Evolutionary conservation across 2,113 vertebrate genomes (phyloP).

Genomic region (Oriolus oriolus): DNA sequence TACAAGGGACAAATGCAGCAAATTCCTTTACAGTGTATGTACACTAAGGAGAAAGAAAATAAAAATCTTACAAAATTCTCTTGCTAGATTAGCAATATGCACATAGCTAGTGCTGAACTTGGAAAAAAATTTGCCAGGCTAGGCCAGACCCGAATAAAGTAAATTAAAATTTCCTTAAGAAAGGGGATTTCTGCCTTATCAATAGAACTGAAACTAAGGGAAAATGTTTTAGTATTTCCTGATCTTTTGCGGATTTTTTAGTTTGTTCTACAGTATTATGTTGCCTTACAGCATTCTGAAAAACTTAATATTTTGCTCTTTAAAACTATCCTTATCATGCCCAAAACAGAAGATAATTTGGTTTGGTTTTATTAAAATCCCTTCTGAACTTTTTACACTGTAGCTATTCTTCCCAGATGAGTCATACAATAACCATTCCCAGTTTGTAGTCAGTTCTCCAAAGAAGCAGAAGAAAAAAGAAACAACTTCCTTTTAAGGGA

Average conservation of each 20-base stretch:
- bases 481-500: conserved; percentile 91
- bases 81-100: background rate
- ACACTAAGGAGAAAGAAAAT: background rate
- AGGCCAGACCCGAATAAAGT: background rate
- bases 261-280: background rate
- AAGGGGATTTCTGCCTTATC: background rate
- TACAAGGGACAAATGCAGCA: background rate
- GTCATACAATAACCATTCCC: conserved; percentile 81
- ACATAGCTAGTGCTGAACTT: background rate
- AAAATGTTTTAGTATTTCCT: background rate
- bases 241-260: too few species aligned
- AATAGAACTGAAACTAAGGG: background rate
- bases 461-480: conserved; percentile 78
- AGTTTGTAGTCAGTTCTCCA: conserved; percentile 81
- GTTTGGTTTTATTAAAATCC: conserved; percentile 53
- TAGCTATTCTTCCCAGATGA: conserved; percentile 64
- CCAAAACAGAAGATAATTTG: background rate
- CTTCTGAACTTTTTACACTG: conserved; percentile 60
- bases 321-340: background rate
- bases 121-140: background rate
- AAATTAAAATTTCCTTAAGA: background rate
- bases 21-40: background rate
- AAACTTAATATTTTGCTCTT: background rate
- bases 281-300: background rate
- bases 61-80: background rate